Percentiles rank a stretch among this genome's conserved stretches.
phyloP scores from a whole-genome alignment of 1,140 invertebrate species.

The Drosophila fuyamai region DNA sequence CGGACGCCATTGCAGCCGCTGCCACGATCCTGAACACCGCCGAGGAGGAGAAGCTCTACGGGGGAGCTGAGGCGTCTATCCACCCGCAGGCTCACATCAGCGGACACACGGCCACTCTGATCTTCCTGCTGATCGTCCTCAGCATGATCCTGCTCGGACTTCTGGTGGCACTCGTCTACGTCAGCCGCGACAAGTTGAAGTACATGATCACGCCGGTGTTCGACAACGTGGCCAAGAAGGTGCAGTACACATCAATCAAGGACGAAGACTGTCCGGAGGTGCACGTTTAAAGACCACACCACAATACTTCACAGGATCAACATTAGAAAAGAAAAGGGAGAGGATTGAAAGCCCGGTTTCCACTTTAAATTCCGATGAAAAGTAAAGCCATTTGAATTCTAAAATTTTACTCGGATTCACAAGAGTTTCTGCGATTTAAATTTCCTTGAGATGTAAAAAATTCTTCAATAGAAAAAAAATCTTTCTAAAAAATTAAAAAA shows the following conservation, averaged over 20 bases:
- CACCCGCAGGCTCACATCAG: slow-evolving; percentile 64
- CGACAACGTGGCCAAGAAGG: slow-evolving; percentile 88
- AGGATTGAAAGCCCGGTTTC: slow-evolving; percentile 16
- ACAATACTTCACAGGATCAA: slow-evolving; percentile 32
- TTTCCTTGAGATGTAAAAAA: neutral
- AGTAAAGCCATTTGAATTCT: neutral
- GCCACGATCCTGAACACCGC: slow-evolving; percentile 70
- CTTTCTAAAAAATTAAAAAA: neutral
- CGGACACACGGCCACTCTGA: slow-evolving; percentile 85
- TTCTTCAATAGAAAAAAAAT: neutral
- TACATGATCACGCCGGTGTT: slow-evolving; percentile 88
- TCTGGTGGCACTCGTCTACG: slow-evolving; percentile 86
- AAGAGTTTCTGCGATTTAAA: neutral
- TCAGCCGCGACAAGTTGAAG: slow-evolving; percentile 87
- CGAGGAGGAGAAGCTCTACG: slow-evolving; percentile 54
- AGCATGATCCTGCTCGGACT: slow-evolving; percentile 86
- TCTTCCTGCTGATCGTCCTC: slow-evolving; percentile 87
- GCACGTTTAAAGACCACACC: slow-evolving; percentile 68
- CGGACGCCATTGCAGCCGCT: slow-evolving; percentile 67
- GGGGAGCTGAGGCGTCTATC: slow-evolving; percentile 25
- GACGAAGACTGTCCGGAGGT: slow-evolving; percentile 85
- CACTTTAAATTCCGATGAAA: slow-evolving; percentile 1
- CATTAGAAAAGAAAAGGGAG: slow-evolving; percentile 9
- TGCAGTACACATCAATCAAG: slow-evolving; percentile 90
- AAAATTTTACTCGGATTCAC: neutral